These are phyloP conservation scores for Parnassius apollo DNA, from an alignment of 2,888 invertebrate species.

Conservation along the genomic window DNA sequence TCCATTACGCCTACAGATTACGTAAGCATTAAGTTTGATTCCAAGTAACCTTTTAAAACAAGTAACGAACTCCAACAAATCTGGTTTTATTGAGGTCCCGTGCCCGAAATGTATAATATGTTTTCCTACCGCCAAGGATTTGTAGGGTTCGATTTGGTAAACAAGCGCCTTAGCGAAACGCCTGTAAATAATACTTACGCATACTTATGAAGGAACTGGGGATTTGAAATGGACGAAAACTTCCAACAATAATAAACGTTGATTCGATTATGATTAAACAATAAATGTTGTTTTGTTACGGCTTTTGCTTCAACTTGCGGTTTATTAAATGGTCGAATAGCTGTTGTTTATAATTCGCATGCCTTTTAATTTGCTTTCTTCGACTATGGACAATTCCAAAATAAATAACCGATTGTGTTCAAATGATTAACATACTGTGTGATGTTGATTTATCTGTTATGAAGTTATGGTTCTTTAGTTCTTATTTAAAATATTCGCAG, in stretches of 20 bases:
- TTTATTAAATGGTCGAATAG: not conserved
- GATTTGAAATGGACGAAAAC: not conserved
- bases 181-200: not conserved
- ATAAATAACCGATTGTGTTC: no score
- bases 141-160: constrained; percentile 5
- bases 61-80: constrained; percentile 23
- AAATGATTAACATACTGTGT: no score
- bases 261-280: not conserved
- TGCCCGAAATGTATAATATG: constrained; percentile 21
- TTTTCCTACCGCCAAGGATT: constrained; percentile 18
- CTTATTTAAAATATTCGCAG: no score
- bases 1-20: constrained; percentile 13
- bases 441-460: no score
- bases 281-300: not conserved
- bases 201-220: not conserved
- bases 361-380: no score
- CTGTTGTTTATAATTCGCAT: no score
- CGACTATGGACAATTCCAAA: no score
- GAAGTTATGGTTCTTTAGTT: no score
- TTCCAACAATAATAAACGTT: not conserved
- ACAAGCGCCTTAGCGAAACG: constrained; percentile 4
- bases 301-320: not conserved
- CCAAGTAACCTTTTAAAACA: constrained; percentile 13
- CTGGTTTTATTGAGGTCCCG: constrained; percentile 25
- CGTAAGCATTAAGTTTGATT: constrained; percentile 18